Evolutionary conservation across 1,140 invertebrate genomes (phyloP).

Genomic region (Paraescarpia echinospica): DNA sequence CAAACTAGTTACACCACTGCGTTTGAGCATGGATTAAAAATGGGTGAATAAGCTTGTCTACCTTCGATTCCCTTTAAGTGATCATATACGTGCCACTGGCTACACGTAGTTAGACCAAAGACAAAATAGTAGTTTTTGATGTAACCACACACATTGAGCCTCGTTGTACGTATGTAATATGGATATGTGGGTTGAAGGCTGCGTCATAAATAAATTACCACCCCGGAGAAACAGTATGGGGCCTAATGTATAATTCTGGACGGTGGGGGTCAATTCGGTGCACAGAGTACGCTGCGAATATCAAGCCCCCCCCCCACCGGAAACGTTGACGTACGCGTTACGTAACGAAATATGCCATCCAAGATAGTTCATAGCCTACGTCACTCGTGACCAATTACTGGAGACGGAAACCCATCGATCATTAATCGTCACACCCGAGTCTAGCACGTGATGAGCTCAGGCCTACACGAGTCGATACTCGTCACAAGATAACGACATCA

Average conservation of each 20-base stretch:
- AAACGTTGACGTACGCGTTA: neutral
- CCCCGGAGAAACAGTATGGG: neutral
- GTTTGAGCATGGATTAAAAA: neutral
- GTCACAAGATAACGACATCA: neutral
- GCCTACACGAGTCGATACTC: neutral
- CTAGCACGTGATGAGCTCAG: neutral
- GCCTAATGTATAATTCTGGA: neutral
- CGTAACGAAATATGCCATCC: neutral
- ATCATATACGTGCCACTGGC: no score
- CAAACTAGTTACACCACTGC: neutral
- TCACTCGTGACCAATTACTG: neutral
- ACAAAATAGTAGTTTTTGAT: no score
- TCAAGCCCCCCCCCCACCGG: neutral
- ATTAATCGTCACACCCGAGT: neutral
- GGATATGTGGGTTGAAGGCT: neutral
- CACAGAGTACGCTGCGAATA: no score
- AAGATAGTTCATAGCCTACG: neutral
- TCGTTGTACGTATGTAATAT: no score
- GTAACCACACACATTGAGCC: no score
- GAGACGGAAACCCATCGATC: neutral
- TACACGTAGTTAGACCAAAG: no score
- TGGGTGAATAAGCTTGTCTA: no score
- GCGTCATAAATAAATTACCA: neutral
- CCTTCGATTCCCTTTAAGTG: no score
- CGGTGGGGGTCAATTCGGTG: neutral